Base-by-base conservation (phyloP, 2,113 vertebrate species). In the Thunnus maccoyii region DNA sequence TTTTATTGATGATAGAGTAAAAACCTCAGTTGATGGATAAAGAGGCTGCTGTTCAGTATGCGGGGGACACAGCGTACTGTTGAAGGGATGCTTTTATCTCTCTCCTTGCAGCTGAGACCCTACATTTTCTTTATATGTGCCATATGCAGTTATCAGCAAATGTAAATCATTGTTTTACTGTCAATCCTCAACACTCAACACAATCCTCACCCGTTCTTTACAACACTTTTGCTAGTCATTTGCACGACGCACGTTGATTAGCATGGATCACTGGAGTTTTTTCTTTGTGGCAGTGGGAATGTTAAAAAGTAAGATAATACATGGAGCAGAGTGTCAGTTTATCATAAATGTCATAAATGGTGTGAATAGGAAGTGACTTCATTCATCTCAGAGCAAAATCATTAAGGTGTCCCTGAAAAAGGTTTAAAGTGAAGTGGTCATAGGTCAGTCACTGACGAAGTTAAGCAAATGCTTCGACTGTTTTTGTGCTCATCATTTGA, bases 31-130 rank as follows among this genome's bases (percentile, higher is more conserved):
- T 83, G 76, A 87, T 80, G 88, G 88, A 86, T 90, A 80, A 91
- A 89, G 85, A 73, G 61, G 77, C 75, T 74, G 75, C 83, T 90
- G 4, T 63, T 89, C 81, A 88, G 90, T 89, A 89, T 91, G 86
- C 83, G 4, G 72, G n/a, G 61, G 77, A 81, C 72, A 76, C 60
- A 47, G 72, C 52, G 9, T 15, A 46, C 80, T 63, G 67, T 60
- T 58, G 54, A 81, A 76, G 71, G 58, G 52, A 83, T 55, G 87
- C 89, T 89, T 93, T 92, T 89, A 91, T 91, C 88, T 89, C 18
- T 36, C 56, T 70, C 60, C 58, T 60, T 78, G 79, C 74, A 79
- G 76, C 76, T 20, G 48, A 89, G 76, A 68, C 65, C 46, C 74
- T 58, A 76, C 78, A 52, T 76, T 88, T 83, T 75, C 71, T 89